Conservation (phyloP, 2,888 invertebrate species). For the Drosophila mulleri region DNA sequence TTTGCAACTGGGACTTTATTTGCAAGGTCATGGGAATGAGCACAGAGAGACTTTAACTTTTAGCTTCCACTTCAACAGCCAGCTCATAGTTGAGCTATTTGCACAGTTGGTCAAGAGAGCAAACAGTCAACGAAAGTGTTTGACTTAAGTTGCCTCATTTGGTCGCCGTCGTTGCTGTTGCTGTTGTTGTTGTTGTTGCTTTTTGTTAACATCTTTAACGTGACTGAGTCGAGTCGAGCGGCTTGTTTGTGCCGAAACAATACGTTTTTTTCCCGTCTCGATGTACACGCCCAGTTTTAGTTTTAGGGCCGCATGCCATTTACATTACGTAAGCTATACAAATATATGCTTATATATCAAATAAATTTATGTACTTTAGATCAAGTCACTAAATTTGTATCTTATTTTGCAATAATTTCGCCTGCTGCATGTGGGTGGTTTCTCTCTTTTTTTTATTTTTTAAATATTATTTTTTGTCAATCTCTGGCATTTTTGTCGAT, state of each 20-base stretch:
- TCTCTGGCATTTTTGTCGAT: slow-evolving; percentile 58
- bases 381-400: slow-evolving; percentile 31
- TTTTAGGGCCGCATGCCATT: slow-evolving; percentile 55
- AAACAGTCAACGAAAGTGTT: slow-evolving; percentile 74
- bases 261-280: slow-evolving; percentile 15
- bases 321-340: slow-evolving; percentile 53
- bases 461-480: slow-evolving; percentile 20
- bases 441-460: background rate
- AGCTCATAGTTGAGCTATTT: slow-evolving; percentile 51
- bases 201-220: slow-evolving; percentile 59
- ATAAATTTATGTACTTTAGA: slow-evolving; percentile 29
- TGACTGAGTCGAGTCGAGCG: slow-evolving; percentile 40
- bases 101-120: slow-evolving; percentile 73
- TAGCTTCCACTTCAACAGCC: slow-evolving; percentile 14
- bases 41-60: slow-evolving; percentile 36
- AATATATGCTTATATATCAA: too few species aligned
- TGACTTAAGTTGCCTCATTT: slow-evolving; percentile 60
- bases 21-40: slow-evolving; percentile 72
- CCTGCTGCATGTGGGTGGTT: slow-evolving; percentile 43
- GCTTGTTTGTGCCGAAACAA: slow-evolving; percentile 45
- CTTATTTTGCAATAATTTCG: slow-evolving; percentile 31
- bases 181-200: slow-evolving; percentile 13
- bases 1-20: slow-evolving; percentile 26
- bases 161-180: slow-evolving; percentile 16
- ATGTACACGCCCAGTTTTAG: slow-evolving; percentile 50